Evolutionary conservation across 1,140 invertebrate species (phyloP).

Genomic region (Armadillidium nasatum): DNA sequence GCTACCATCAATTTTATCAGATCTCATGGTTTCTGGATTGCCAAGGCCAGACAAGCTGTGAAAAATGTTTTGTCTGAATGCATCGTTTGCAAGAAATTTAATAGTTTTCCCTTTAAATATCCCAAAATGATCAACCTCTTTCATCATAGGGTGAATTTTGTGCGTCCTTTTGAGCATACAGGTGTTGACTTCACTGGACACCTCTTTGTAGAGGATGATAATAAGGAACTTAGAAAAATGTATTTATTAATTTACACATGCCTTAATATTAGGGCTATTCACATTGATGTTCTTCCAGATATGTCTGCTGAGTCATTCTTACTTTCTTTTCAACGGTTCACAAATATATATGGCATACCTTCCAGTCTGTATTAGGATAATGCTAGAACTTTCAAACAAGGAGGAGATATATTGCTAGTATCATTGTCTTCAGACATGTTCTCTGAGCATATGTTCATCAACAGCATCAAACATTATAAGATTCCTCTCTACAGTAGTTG

Average conservation of each 20-base stretch:
- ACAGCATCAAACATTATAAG: slow-evolving; percentile 22
- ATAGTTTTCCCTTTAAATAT: neutral
- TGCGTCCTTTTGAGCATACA: neutral
- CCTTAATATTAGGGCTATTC: neutral
- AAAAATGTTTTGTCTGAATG: neutral
- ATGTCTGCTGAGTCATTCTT: neutral
- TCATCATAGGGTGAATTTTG: neutral
- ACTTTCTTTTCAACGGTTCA: slow-evolving; percentile 7
- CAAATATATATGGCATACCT: slow-evolving; percentile 10
- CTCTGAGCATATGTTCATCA: neutral
- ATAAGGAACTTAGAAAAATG: neutral
- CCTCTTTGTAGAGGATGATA: neutral
- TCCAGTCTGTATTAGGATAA: slow-evolving; percentile 2
- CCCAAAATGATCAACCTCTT: neutral
- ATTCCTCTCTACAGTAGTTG: slow-evolving; percentile 12
- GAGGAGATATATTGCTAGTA: neutral
- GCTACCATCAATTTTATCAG: slow-evolving; percentile 1
- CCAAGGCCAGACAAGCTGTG: neutral
- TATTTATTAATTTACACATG: slow-evolving; percentile 4
- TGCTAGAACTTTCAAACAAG: neutral
- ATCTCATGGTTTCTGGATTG: slow-evolving; percentile 7
- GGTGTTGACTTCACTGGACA: slow-evolving; percentile 16
- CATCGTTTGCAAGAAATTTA: neutral
- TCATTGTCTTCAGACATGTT: neutral
- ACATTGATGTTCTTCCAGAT: slow-evolving; percentile 6